Conservation (phyloP, 2,797 vertebrate species). For the Hyperoplus lanceolatus region DNA sequence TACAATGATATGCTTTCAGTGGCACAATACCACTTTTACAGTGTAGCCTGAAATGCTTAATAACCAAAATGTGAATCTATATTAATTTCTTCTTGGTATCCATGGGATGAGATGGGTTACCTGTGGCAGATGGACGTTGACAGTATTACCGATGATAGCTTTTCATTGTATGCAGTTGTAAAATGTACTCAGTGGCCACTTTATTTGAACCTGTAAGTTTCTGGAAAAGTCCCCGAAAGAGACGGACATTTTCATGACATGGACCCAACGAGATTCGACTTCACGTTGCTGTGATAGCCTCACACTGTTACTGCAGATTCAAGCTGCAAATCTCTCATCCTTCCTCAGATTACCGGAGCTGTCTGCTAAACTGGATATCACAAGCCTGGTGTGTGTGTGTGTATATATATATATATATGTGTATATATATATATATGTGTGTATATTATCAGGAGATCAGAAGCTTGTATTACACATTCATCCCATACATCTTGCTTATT, state of each 20-base stretch:
- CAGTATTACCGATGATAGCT: conserved; percentile 7
- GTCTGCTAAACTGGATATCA: neutral
- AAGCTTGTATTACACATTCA: neutral
- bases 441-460: neutral
- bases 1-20: conserved; percentile 2
- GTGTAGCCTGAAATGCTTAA: conserved; percentile 9
- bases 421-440: too few species aligned
- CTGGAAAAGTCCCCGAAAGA: neutral
- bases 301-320: neutral
- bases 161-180: neutral
- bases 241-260: neutral
- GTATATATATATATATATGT: too few species aligned
- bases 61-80: conserved; percentile 9
- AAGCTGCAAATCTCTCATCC: neutral
- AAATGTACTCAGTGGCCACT: neutral
- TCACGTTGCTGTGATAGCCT: neutral
- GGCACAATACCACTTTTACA: conserved; percentile 8
- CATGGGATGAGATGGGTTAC: neutral
- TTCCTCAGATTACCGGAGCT: neutral
- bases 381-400: neutral
- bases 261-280: neutral
- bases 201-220: neutral
- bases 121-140: neutral
- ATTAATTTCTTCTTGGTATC: neutral
- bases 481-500: neutral